These are phyloP conservation scores for Polypedilum pembai DNA, from an alignment of 1,140 invertebrate genomes.

Conservation along the genomic window DNA sequence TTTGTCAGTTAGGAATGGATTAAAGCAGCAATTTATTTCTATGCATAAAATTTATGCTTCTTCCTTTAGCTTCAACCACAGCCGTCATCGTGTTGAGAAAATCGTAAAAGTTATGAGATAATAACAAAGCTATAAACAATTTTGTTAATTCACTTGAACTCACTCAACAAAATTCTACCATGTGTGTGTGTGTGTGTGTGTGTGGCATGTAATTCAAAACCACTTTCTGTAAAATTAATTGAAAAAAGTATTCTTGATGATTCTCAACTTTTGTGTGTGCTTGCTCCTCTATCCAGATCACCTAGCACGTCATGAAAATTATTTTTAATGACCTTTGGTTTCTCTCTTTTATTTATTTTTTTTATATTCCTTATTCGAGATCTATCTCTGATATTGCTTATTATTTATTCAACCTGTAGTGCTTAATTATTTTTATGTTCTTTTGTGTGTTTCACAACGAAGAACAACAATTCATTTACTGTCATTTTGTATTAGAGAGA, in stretches of 20 bases:
- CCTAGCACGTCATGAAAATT: neutral
- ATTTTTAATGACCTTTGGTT: conserved; percentile 5
- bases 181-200: neutral
- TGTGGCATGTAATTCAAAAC: neutral
- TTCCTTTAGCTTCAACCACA: neutral
- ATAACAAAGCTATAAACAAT: neutral
- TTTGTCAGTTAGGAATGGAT: too few relatives aligned
- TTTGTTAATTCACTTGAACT: conserved; percentile 5
- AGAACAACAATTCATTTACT: too few relatives aligned
- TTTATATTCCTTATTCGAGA: neutral
- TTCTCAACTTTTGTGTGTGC: neutral
- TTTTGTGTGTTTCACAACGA: too few relatives aligned
- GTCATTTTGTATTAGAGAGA: too few relatives aligned
- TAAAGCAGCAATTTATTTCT: too few relatives aligned
- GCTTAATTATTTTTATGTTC: too few relatives aligned
- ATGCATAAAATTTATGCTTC: neutral
- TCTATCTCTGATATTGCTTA: neutral
- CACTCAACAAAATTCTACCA: neutral
- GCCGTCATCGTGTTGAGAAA: neutral
- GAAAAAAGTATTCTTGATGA: neutral
- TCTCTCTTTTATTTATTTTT: neutral
- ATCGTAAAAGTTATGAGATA: neutral
- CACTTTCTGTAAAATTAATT: neutral
- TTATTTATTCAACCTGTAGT: neutral
- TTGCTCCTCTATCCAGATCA: neutral